Evolutionary conservation across 2,797 vertebrate species (phyloP).

Genomic region (Sebastes diploproa): DNA sequence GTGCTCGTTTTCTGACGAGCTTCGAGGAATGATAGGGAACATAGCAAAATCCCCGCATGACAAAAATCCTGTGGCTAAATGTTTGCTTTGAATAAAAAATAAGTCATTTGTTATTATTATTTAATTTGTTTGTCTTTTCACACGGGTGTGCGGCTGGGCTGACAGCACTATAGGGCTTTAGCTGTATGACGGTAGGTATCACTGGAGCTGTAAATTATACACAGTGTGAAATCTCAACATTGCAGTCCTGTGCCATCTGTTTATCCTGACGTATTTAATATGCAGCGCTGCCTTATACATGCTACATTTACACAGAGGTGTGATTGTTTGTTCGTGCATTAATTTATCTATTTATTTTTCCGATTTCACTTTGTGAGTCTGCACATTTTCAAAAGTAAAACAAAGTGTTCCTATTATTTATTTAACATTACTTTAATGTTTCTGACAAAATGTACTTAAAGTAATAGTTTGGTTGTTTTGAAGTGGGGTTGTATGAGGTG

Average conservation of each 20-base stretch:
- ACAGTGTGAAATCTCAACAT: constrained; percentile 70
- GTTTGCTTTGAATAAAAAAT: constrained; percentile 30
- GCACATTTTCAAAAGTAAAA: not conserved
- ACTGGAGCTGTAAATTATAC: constrained; percentile 69
- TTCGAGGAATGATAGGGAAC: constrained; percentile 41
- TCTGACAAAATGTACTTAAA: not conserved
- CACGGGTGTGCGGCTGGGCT: constrained; percentile 30
- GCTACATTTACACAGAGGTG: constrained; percentile 25
- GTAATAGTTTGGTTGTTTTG: not conserved
- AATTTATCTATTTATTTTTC: not conserved
- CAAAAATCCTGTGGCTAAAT: constrained; percentile 37
- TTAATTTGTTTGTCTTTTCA: constrained; percentile 6
- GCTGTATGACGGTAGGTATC: constrained; percentile 48
- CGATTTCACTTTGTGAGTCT: not conserved
- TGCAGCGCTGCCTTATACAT: constrained; percentile 35
- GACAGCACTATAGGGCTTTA: constrained; percentile 30
- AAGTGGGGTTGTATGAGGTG: too few relatives aligned
- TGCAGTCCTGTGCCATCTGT: constrained; percentile 58
- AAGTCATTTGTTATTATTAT: not conserved
- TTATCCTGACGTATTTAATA: constrained; percentile 46
- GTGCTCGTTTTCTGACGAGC: constrained; percentile 36
- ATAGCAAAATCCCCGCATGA: constrained; percentile 13
- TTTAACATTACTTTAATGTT: not conserved
- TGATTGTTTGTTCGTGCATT: constrained; percentile 4
- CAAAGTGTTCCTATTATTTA: not conserved